Evolutionary conservation across 2,113 vertebrate species (phyloP).

Genomic region (Gobio gobio): DNA sequence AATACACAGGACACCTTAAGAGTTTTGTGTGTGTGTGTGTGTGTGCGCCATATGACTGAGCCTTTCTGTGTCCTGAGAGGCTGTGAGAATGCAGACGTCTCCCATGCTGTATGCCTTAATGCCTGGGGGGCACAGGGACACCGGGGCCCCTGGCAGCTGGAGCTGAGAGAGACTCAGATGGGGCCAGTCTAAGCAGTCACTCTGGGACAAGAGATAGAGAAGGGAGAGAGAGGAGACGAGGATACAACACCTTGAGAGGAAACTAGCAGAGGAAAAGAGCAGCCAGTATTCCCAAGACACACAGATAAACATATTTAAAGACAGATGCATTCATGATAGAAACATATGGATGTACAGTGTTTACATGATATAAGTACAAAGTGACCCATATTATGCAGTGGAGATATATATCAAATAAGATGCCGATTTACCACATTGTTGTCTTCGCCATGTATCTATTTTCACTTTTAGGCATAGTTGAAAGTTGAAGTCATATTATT

Average conservation of each 20-base stretch:
- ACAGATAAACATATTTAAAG: slow-evolving; percentile 47
- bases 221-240: not conserved
- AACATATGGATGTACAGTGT: not conserved
- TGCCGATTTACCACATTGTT: not conserved
- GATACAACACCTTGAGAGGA: slow-evolving; percentile 72
- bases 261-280: slow-evolving; percentile 66
- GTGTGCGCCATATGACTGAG: not conserved
- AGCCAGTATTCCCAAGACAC: slow-evolving; percentile 56
- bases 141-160: slow-evolving; percentile 70
- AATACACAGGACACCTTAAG: not conserved
- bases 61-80: slow-evolving; percentile 59
- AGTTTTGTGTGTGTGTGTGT: not conserved
- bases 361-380: not conserved
- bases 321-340: not conserved
- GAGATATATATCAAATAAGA: not conserved
- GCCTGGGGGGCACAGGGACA: slow-evolving; percentile 74
- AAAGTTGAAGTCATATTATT: not conserved
- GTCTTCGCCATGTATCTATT: not conserved
- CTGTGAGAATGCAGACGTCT: slow-evolving; percentile 65
- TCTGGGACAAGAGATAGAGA: slow-evolving; percentile 49
- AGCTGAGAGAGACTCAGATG: slow-evolving; percentile 80
- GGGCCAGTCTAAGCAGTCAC: slow-evolving; percentile 68
- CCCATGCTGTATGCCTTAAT: slow-evolving; percentile 70
- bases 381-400: not conserved
- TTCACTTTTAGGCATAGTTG: not conserved